Base-by-base conservation (phyloP, 2,888 invertebrate species). In the Neoaliturus tenellus region DNA sequence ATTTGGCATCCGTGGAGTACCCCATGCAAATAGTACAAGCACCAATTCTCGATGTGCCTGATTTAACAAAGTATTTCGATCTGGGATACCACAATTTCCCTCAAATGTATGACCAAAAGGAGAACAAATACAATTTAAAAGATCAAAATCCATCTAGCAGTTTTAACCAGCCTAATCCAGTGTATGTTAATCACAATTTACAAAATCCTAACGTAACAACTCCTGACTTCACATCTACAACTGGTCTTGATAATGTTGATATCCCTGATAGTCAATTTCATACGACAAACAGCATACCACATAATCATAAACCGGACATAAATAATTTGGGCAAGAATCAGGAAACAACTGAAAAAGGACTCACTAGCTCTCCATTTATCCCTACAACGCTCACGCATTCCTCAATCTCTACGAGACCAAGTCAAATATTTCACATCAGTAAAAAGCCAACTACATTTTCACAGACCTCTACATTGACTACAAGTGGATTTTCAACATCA, bases 1-100 rank as follows among this genome's bases (percentile, higher is more conserved):
- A 93, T 88, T 91, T 95, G 0, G 94, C 95, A 58, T 94, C 95
- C 0, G 92, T 95, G 58, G 95, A 95, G 87, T 95, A 95, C 89
- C 95, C 96, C 12, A 92, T 95, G 58, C 94, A 94, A 86, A 92
- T 94, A 81, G 93, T 95, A 83, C 94, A 95, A 87, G 93, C 96
- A 20, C 94, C 95, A 23, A 88, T 94, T n/a, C 91, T 94, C 82
- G 95, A 95, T 88, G 90, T 94, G 58, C 92, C 92, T 80, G 89
- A 90, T 20, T 83, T 86, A 28, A 85, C 85, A 44, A 86, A 86
- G 62, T 87, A 85, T 58, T 82, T 87, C 58, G 83, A 87, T 71
- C 55, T 87, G 10, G 85, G 85, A 20, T 86, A 86, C 80, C 86
- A 85, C 35, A 85, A 73, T 31, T 86, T 86, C 71, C 85, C 85